Conservation (phyloP, 64 coral and sea anemone genomes). For the Dendrophyllia cribrosa region DNA sequence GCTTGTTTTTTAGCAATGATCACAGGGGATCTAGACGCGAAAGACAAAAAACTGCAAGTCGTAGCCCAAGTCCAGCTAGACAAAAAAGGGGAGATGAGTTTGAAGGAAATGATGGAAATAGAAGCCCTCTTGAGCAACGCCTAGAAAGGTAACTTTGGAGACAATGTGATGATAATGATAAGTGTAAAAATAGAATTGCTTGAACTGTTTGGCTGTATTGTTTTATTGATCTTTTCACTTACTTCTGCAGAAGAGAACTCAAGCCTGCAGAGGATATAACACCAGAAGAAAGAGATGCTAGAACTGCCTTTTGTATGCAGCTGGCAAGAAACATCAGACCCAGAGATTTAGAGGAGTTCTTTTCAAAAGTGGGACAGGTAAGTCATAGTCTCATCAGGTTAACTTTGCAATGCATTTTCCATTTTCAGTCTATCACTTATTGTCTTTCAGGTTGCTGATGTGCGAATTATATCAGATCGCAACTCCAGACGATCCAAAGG, state of each 20-base stretch:
- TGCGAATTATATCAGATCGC: conserved; percentile 97
- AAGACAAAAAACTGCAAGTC: conserved; percentile 66
- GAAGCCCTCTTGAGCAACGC: conserved; percentile 25
- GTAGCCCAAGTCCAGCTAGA: conserved; percentile 60
- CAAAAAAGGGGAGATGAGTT: conserved; percentile 21
- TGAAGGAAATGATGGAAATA: conserved; percentile 44
- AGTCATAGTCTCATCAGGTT: background rate
- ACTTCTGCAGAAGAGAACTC: conserved; percentile 26
- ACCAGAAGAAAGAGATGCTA: conserved; percentile 85
- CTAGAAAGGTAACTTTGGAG: conserved; percentile 10
- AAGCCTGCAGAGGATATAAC: conserved; percentile 81
- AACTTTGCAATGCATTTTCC: background rate
- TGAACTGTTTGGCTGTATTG: background rate
- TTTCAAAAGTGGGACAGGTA: conserved; percentile 99
- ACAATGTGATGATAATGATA: background rate
- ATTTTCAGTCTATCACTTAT: background rate
- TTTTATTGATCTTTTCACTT: background rate
- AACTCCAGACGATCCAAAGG: conserved; percentile 99
- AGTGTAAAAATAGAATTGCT: background rate
- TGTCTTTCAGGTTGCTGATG: conserved; percentile 82
- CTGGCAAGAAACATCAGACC: conserved; percentile 98
- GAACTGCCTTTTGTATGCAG: conserved; percentile 99
- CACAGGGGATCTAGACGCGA: conserved; percentile 16
- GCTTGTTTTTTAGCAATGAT: conserved; percentile 1
- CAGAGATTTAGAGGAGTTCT: conserved; percentile 97